Conservation (phyloP, 2,113 vertebrate genomes). For the Salvelinus alpinus region DNA sequence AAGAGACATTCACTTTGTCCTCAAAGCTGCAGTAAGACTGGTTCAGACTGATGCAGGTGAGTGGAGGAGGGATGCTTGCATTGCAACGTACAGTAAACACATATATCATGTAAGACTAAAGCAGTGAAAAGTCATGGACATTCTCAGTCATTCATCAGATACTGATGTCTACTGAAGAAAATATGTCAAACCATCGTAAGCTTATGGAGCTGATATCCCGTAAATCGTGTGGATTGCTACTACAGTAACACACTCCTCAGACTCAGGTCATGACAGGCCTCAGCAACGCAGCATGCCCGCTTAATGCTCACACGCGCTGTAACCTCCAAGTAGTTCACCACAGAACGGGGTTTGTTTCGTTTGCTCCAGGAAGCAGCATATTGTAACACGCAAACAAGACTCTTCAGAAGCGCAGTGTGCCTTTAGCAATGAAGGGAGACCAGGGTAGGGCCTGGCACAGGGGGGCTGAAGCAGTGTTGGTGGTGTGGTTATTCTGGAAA, state of each 20-base stretch:
- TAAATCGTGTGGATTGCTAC: constrained; percentile 46
- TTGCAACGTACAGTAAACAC: constrained; percentile 47
- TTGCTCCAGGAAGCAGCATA: constrained; percentile 64
- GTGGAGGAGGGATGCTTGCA: constrained; percentile 47
- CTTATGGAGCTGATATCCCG: constrained; percentile 59
- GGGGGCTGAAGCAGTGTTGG: constrained; percentile 31
- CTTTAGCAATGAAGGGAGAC: constrained; percentile 41
- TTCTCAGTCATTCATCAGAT: constrained; percentile 72
- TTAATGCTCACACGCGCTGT: constrained; percentile 45
- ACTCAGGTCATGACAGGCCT: constrained; percentile 38
- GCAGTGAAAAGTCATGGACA: constrained; percentile 70
- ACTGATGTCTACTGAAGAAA: constrained; percentile 67
- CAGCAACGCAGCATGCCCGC: constrained; percentile 29
- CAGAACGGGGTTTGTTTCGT: constrained; percentile 52
- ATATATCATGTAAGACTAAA: constrained; percentile 64
- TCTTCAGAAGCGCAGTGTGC: constrained; percentile 49
- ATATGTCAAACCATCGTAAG: constrained; percentile 66
- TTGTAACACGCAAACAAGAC: constrained; percentile 36
- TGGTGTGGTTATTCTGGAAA: background rate
- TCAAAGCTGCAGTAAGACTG: constrained; percentile 70
- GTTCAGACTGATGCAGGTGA: constrained; percentile 42
- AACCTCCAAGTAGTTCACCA: constrained; percentile 44
- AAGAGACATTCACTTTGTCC: constrained; percentile 73
- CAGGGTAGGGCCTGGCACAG: background rate
- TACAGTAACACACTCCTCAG: constrained; percentile 47